Conservation (phyloP, 2,113 vertebrate genomes). For the Grammomys dolichurus region DNA sequence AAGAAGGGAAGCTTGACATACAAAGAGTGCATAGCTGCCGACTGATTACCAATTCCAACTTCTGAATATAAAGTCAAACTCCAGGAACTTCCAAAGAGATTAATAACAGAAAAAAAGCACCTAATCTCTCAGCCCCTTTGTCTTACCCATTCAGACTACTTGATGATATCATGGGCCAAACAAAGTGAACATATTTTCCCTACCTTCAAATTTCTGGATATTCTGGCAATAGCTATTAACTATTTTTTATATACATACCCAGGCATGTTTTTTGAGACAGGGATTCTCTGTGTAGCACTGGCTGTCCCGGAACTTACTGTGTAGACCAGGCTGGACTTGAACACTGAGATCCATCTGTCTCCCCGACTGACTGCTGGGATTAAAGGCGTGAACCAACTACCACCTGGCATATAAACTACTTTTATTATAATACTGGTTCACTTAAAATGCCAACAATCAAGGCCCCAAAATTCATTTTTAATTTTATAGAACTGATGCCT, state of each 20-base stretch:
- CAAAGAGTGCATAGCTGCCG: constrained; percentile 25
- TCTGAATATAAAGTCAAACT: constrained; percentile 59
- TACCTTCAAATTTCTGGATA: constrained; percentile 39
- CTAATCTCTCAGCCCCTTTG: not conserved
- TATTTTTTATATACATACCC: constrained; percentile 10
- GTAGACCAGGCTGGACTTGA: too few relatives aligned
- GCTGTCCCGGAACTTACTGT: too few relatives aligned
- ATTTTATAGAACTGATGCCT: not conserved
- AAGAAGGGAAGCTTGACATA: not conserved
- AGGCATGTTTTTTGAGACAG: not conserved
- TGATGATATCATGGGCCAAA: not conserved
- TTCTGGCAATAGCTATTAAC: constrained; percentile 16
- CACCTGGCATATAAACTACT: too few relatives aligned
- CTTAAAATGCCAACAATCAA: constrained; percentile 32
- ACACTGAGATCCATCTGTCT: too few relatives aligned
- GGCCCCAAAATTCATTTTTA: not conserved
- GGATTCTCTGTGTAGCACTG: too few relatives aligned
- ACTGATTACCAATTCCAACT: not conserved
- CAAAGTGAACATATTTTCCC: not conserved
- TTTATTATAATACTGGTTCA: not conserved
- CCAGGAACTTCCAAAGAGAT: constrained; percentile 33
- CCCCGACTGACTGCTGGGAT: too few relatives aligned
- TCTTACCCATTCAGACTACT: not conserved
- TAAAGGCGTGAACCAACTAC: too few relatives aligned
- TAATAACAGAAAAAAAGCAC: not conserved